phyloP scores from a whole-genome alignment of 2,888 invertebrate species.

The Thymelicus lineola region DNA sequence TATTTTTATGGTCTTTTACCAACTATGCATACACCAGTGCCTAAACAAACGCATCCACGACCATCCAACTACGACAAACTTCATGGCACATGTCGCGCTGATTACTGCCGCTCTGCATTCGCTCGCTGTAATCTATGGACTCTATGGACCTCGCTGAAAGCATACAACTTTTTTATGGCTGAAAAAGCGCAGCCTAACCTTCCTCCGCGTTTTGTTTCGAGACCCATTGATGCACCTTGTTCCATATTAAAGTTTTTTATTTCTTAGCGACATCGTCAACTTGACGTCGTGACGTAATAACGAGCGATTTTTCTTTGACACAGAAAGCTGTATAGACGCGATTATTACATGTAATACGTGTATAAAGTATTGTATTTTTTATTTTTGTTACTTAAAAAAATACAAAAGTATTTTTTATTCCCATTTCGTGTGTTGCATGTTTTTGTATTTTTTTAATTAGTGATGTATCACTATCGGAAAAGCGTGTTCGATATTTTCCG shows the following conservation, averaged over 20 bases:
- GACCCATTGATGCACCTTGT: conserved; percentile 33
- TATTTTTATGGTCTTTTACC: no score
- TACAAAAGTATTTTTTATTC: no score
- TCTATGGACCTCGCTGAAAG: conserved; percentile 36
- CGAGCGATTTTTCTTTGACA: neutral
- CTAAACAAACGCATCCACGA: conserved; percentile 7
- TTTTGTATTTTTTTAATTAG: no score
- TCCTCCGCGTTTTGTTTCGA: conserved; percentile 31
- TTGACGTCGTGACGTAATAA: neutral
- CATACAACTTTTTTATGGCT: conserved; percentile 31
- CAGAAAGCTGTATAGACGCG: no score
- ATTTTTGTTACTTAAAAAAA: no score
- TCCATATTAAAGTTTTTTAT: conserved; percentile 29
- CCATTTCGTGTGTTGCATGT: no score
- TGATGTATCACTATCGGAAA: no score
- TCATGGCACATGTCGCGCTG: conserved; percentile 11
- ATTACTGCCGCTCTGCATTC: conserved; percentile 28
- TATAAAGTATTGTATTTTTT: no score
- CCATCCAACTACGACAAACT: neutral
- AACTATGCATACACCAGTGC: no score
- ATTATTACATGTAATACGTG: no score
- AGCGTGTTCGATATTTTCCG: no score
- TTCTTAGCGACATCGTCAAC: conserved; percentile 20
- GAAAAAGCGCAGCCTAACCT: conserved; percentile 31
- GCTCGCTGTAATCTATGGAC: conserved; percentile 34